Conservation (phyloP, 2,797 vertebrate genomes). For the Microctenopoma lineatum region DNA sequence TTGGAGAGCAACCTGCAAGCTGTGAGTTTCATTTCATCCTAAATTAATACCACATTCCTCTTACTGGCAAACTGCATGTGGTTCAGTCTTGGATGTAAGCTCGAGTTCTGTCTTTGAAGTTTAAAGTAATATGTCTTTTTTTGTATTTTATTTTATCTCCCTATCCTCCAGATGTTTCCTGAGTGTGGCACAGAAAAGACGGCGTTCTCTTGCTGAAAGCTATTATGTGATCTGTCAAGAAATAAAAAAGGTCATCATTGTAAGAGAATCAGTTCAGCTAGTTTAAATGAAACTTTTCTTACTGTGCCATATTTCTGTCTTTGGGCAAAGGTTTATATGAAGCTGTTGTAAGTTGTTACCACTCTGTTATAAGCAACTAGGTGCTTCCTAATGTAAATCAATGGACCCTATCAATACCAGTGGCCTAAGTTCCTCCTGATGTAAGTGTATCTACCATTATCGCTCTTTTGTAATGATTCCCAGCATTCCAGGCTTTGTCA, state of each 20-base stretch:
- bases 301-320: conserved; percentile 91
- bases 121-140: conserved; percentile 56
- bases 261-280: conserved; percentile 85
- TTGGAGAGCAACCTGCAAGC: conserved; percentile 97
- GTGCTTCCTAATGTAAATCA: conserved; percentile 93
- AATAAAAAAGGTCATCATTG: conserved; percentile 63
- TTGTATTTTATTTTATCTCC: conserved; percentile 56
- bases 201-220: conserved; percentile 87
- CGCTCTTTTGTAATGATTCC: conserved; percentile 91
- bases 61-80: neutral
- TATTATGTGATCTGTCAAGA: conserved; percentile 59
- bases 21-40: conserved; percentile 80
- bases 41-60: conserved; percentile 38
- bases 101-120: conserved; percentile 38
- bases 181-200: conserved; percentile 73
- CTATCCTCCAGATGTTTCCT: conserved; percentile 83
- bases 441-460: conserved; percentile 90
- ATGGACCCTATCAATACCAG: conserved; percentile 93
- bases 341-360: conserved; percentile 95
- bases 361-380: conserved; percentile 93
- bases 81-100: conserved; percentile 19
- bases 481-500: conserved; percentile 94
- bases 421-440: conserved; percentile 93
- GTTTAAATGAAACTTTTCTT: conserved; percentile 88
- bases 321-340: conserved; percentile 93